These are phyloP conservation scores for Oreochromis grahami DNA, from an alignment of 2,797 vertebrate species.

Conservation along the genomic window DNA sequence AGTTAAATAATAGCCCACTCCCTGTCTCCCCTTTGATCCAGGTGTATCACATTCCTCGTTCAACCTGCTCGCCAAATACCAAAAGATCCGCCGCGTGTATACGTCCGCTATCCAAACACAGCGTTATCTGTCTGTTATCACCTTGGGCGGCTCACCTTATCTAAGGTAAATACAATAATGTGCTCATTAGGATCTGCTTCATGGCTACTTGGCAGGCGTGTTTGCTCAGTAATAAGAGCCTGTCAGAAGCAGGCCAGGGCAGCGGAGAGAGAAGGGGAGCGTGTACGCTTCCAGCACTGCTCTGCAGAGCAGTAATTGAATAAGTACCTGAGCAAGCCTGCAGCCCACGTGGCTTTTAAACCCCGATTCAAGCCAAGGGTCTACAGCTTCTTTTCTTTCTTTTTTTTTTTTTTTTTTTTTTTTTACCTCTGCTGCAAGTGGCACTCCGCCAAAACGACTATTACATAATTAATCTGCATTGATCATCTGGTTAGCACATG, in stretches of 20 bases:
- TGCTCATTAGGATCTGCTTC: constrained; percentile 85
- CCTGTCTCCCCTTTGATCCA: background rate
- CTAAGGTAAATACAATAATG: constrained; percentile 93
- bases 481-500: constrained; percentile 88
- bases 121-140: constrained; percentile 76
- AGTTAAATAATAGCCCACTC: background rate
- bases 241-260: constrained; percentile 67
- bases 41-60: background rate
- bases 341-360: constrained; percentile 57
- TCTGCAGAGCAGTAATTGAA: constrained; percentile 69
- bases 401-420: background rate
- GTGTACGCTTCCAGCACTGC: constrained; percentile 55
- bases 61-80: constrained; percentile 9
- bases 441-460: constrained; percentile 84
- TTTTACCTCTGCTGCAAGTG: constrained; percentile 64
- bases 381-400: background rate
- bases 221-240: constrained; percentile 80
- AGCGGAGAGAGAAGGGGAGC: constrained; percentile 17
- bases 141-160: constrained; percentile 85
- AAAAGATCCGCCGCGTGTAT: constrained; percentile 12
- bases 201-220: constrained; percentile 76
- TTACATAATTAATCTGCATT: constrained; percentile 91
- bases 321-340: constrained; percentile 69
- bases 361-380: constrained; percentile 38
- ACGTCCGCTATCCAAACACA: constrained; percentile 41